A percentile compares a stretch with the other conserved stretches of the same genome.
Conservation (phyloP, 1,140 invertebrate species). For the Daktulosphaira vitifoliae region DNA sequence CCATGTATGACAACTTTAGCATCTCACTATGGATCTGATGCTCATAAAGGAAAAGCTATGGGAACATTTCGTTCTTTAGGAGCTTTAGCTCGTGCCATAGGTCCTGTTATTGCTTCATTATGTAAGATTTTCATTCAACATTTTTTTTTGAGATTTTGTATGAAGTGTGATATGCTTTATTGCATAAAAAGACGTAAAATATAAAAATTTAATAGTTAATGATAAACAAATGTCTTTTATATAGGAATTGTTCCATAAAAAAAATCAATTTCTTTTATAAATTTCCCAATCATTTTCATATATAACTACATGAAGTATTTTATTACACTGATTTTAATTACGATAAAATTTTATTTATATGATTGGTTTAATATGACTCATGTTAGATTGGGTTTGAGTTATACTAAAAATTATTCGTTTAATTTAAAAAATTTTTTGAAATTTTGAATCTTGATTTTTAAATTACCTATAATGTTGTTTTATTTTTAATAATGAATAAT, state of each 20-base stretch:
- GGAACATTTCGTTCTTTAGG: slow-evolving; percentile 91
- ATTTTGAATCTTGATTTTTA: no score
- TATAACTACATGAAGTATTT: not conserved
- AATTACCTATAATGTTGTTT: no score
- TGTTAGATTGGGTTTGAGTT: no score
- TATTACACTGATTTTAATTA: no score
- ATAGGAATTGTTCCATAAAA: no score
- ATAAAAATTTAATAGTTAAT: slow-evolving; percentile 29
- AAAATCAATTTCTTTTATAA: no score
- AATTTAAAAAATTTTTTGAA: no score
- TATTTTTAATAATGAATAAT: no score
- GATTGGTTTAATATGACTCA: no score
- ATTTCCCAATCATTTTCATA: no score
- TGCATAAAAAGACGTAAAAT: not conserved
- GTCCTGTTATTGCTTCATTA: slow-evolving; percentile 77
- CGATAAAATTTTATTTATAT: no score
- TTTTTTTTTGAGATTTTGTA: slow-evolving; percentile 17
- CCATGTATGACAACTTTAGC: slow-evolving; percentile 87
- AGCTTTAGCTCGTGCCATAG: slow-evolving; percentile 82
- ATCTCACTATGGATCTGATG: slow-evolving; percentile 66
- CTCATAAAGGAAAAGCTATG: slow-evolving; percentile 85
- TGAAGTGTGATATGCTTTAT: not conserved
- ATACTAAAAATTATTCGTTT: no score
- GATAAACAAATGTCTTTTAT: not conserved
- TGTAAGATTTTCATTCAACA: slow-evolving; percentile 45